Evolutionary conservation across 2,797 vertebrate species (phyloP).

Genomic region (Sebastes cheni): DNA sequence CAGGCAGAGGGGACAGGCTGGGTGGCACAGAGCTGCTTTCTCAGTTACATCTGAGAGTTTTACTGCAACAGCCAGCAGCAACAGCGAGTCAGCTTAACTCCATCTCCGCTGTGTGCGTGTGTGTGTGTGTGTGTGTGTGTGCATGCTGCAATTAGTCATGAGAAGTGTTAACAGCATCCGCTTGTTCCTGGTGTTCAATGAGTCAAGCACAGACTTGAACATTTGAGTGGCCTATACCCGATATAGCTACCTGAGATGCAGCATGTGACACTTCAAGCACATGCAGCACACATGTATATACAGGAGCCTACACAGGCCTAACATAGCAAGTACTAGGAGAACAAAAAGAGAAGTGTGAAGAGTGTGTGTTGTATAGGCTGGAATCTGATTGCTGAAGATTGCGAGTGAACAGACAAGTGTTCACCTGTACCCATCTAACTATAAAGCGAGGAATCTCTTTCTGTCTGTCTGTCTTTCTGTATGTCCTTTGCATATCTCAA

Average conservation of each 20-base stretch:
- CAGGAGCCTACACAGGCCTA: background rate
- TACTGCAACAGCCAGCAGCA: constrained; percentile 76
- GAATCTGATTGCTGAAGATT: background rate
- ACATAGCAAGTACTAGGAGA: background rate
- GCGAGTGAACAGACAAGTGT: too few relatives aligned
- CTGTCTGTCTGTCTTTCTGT: too few relatives aligned
- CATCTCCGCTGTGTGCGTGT: constrained; percentile 35
- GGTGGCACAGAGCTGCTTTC: constrained; percentile 73
- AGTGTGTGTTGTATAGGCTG: background rate
- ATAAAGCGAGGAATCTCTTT: too few relatives aligned
- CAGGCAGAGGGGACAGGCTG: constrained; percentile 75
- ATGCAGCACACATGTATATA: background rate
- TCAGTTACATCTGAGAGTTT: constrained; percentile 79
- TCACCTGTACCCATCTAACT: background rate
- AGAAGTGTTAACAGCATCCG: constrained; percentile 51
- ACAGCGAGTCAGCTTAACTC: constrained; percentile 70
- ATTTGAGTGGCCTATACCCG: constrained; percentile 3
- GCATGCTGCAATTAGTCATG: constrained; percentile 56
- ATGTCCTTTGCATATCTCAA: too few relatives aligned
- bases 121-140: constrained; percentile 8
- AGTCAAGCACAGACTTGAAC: constrained; percentile 27
- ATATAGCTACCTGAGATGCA: background rate
- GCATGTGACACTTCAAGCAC: background rate
- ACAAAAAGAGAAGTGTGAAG: background rate
- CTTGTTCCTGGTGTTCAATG: constrained; percentile 35